Evolutionary conservation across 2,888 invertebrate species (phyloP), one percentile per base, ranked within the genome.

Genomic region (Heteromyza rotundicornis): DNA sequence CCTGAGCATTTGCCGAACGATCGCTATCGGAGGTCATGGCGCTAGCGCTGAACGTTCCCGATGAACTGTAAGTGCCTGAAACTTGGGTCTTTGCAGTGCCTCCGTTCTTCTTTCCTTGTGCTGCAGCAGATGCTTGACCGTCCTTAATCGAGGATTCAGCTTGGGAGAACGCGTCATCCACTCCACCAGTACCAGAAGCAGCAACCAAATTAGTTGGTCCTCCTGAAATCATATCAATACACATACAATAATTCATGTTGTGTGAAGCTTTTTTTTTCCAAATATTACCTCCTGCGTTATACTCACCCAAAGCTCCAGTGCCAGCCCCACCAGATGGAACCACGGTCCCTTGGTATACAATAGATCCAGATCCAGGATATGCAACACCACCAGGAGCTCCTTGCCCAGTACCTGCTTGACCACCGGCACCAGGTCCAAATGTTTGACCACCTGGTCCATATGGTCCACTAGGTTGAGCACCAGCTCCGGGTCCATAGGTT

Each of bases 51-150:
- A 94, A 94, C 0, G 92, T 89, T 14, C 93, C 93, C 20, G 88
- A 86, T 1, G 91, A 90, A 1, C 89, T 87, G 74, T 94, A 93
- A 1, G 89, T 89, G 23, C 94, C 94, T 57, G 90, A 90, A 1
- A 94, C 92, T 83, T 92, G 91, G 1, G 94, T 91, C 81, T 93
- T 92, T 0, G 94, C 90, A 2, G 89, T 88, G 10, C 91, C 92
- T 64, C 89, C 89, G 24, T 88, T 88, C 73, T 88, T 90, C 68
- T 87, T 88, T 14, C 94, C 94, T 82, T 91, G 90, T 14, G 94
- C 90, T 59, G 89, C 87, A 2, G 93, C 93, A 65, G 87, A 87
- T 1, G 93, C 92, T 70, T 89, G 87, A 0, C 92, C 92, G 62
- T 90, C 91, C 32, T 79, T 82, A 40, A 84, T 80, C 0, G 82